Evolutionary conservation across 2,888 invertebrate species (phyloP).

Genomic region (Odontocolon sp.): DNA sequence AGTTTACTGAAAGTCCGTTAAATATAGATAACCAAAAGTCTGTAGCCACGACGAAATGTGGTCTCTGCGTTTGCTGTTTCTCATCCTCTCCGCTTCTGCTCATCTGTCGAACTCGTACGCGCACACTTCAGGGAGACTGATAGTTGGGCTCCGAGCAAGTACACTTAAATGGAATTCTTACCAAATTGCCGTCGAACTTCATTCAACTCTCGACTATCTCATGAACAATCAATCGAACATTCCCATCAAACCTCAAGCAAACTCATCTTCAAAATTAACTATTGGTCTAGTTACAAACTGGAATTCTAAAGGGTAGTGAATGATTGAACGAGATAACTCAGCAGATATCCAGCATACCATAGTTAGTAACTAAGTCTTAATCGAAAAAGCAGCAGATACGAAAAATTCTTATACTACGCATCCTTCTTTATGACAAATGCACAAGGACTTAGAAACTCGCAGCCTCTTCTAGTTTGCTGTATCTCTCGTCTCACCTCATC

Average conservation of each 20-base stretch:
- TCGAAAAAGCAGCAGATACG: constrained; percentile 6
- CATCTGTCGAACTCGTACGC: constrained; percentile 5
- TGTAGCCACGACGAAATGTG: constrained; percentile 28
- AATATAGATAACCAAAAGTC: constrained; percentile 71
- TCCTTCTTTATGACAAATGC: constrained; percentile 4
- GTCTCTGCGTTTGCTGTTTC: constrained; percentile 43
- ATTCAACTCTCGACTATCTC: constrained; percentile 35
- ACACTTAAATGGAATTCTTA: constrained; percentile 37
- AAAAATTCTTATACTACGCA: constrained; percentile 5
- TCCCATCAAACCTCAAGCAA: constrained; percentile 4
- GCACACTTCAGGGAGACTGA: constrained; percentile 2
- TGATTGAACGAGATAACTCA: constrained; percentile 4
- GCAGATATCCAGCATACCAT: constrained; percentile 1
- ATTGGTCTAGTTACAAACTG: constrained; percentile 5
- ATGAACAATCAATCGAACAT: constrained; percentile 42
- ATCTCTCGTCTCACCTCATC: constrained; percentile 12
- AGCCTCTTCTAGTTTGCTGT: background rate
- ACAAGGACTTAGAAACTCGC: background rate
- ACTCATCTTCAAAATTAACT: constrained; percentile 38
- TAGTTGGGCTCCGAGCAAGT: constrained; percentile 18
- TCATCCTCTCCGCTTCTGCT: constrained; percentile 22
- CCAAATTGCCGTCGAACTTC: constrained; percentile 27
- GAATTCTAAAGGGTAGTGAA: constrained; percentile 10
- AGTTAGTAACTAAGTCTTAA: background rate
- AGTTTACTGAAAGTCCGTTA: constrained; percentile 70